phyloP scores from a whole-genome alignment of 1,140 invertebrate species.

The Triops longicaudatus region DNA sequence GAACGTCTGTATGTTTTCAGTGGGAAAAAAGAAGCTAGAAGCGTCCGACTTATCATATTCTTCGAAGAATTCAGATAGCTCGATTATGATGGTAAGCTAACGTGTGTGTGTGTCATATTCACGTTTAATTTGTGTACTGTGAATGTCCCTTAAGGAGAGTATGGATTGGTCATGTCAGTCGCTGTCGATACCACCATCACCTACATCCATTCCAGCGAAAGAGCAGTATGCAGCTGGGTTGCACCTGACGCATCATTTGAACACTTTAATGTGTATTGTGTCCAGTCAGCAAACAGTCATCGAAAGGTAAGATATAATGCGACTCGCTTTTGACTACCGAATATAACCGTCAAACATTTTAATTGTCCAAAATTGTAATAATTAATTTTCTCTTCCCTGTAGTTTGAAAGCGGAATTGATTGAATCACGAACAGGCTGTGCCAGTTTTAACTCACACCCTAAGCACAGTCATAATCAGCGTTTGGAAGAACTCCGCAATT shows the following conservation, averaged over 20 bases:
- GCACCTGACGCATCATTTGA: constrained; percentile 24
- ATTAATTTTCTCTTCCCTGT: background rate
- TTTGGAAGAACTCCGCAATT: constrained; percentile 59
- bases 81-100: background rate
- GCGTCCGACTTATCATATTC: background rate
- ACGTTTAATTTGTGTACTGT: too few relatives aligned
- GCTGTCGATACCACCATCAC: background rate
- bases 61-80: background rate
- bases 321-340: background rate
- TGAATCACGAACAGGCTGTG: constrained; percentile 27
- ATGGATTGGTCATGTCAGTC: background rate
- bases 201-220: background rate
- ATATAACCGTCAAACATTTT: too few relatives aligned
- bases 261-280: constrained; percentile 70
- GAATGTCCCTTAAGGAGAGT: background rate
- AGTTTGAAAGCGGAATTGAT: constrained; percentile 25
- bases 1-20: too few relatives aligned
- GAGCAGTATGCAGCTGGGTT: constrained; percentile 19
- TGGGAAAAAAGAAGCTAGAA: background rate
- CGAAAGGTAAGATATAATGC: constrained; percentile 57
- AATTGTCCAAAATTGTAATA: too few relatives aligned
- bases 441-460: constrained; percentile 28
- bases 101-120: background rate
- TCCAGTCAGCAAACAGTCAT: constrained; percentile 78
- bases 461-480: constrained; percentile 59